Evolutionary conservation across 2,113 vertebrate genomes (phyloP).

Genomic region (Mustelus asterias): DNA sequence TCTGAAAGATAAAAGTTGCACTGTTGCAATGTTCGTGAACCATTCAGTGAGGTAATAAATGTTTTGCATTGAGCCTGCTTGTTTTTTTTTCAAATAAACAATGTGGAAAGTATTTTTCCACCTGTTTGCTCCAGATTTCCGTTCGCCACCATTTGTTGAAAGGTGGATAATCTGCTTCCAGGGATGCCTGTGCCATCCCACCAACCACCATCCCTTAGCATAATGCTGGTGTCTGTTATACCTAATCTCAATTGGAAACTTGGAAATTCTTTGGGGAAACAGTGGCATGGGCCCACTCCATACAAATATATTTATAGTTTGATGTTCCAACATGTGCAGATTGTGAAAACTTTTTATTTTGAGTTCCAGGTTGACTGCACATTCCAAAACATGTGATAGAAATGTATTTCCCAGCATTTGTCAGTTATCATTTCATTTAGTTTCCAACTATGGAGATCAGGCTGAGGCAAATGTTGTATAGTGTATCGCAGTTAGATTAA

Average conservation of each 20-base stretch:
- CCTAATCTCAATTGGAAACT: not conserved
- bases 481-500: not conserved
- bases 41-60: not conserved
- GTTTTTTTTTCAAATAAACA: not conserved
- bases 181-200: not conserved
- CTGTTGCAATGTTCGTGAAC: not conserved
- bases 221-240: not conserved
- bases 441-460: not conserved
- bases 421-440: not conserved
- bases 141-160: not conserved
- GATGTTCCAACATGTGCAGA: not conserved
- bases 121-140: not conserved
- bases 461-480: not conserved
- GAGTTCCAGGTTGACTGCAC: not conserved
- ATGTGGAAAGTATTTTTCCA: not conserved
- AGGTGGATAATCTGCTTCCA: not conserved
- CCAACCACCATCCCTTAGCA: not conserved
- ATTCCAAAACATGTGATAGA: not conserved
- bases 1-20: not conserved
- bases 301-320: not conserved
- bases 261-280: not conserved
- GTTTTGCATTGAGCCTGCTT: not conserved
- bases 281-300: not conserved
- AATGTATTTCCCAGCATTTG: not conserved
- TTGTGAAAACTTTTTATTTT: not conserved